phyloP scores from a whole-genome alignment of 2,797 vertebrate genomes.

The Sebastes hubbsi region DNA sequence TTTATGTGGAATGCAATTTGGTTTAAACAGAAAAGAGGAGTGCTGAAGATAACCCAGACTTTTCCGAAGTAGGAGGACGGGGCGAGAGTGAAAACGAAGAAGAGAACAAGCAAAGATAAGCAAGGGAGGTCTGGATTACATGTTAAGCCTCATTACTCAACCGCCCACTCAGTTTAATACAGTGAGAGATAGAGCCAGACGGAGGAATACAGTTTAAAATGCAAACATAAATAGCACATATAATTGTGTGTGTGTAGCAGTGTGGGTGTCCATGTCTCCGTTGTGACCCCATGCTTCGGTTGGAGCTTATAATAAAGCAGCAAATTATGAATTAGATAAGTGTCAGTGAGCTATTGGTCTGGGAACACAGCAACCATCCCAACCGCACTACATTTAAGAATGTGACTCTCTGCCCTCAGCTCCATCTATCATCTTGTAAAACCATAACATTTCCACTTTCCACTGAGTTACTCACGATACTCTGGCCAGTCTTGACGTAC shows the following conservation, averaged over 20 bases:
- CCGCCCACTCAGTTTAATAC: constrained; percentile 50
- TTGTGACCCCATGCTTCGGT: constrained; percentile 36
- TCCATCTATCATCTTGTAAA: constrained; percentile 64
- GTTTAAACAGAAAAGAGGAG: constrained; percentile 24
- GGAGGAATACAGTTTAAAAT: constrained; percentile 24
- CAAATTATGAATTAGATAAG: constrained; percentile 72
- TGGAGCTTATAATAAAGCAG: constrained; percentile 59
- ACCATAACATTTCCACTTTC: constrained; percentile 53
- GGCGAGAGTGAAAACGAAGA: constrained; percentile 19
- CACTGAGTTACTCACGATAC: constrained; percentile 39
- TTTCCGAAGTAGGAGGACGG: constrained; percentile 31
- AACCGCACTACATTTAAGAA: constrained; percentile 64
- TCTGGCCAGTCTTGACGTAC: constrained; percentile 1
- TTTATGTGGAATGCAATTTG: constrained; percentile 45
- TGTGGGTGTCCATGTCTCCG: constrained; percentile 48
- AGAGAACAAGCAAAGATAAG: constrained; percentile 54
- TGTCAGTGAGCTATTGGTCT: constrained; percentile 68
- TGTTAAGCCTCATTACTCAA: constrained; percentile 50
- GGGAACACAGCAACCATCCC: constrained; percentile 56
- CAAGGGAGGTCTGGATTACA: constrained; percentile 50
- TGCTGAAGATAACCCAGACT: constrained; percentile 34
- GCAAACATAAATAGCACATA: constrained; percentile 9
- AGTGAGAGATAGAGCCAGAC: constrained; percentile 13
- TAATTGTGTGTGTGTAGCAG: not conserved
- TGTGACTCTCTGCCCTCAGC: constrained; percentile 54